Base-by-base conservation (phyloP, 1,140 invertebrate species). In the Phortica variegata region DNA sequence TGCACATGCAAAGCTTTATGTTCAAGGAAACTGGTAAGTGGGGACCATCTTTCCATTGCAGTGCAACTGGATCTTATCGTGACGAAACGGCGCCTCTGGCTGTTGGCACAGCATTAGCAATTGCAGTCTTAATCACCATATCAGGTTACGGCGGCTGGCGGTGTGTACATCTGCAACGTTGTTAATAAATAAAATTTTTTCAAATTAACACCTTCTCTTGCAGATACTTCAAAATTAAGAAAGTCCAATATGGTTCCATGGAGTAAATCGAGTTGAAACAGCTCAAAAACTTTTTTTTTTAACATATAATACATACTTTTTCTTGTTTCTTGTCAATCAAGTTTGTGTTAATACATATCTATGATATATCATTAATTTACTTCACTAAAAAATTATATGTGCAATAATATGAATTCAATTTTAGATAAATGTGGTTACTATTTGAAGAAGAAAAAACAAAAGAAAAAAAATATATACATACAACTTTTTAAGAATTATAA, bases 241-340 rank as follows among this genome's bases (percentile, higher is more conserved):
- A 92, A 69, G 89, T 93, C 4, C 89, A 93, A 65, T 95, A 95
- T 73, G 91, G 91, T 65, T 93, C 89, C 1, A 94, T 94, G 91
- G 89, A 93, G 73, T 94, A 87, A 83, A 56, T 8, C 4, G 12
- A 5, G 23, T 2, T 37, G 38, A 39, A 39, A 16, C 18, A 20
- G 36, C 20, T 20, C 20, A 15, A 39, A 15, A 23, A 16, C n/a
- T 66, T 54, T 68, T 47, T 52, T 65, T 60, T 55, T 58, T 49
- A 58, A 58, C 55, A 58, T 49, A 58, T 58, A 47, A 53, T 44
- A 33, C 10, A 34, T 18, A 5, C 21, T 19, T 8, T 46, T 56
- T 54, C 57, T 58, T 43, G 55, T 57, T 57, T 56, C 55, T 49
- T 56, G 49, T 56, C 18, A 26, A 48, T 43, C 38, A 26, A 18